Evolutionary conservation across 2,113 vertebrate genomes (phyloP), one percentile per base, ranked within the genome.

Genomic region (Semicossyphus pulcher): DNA sequence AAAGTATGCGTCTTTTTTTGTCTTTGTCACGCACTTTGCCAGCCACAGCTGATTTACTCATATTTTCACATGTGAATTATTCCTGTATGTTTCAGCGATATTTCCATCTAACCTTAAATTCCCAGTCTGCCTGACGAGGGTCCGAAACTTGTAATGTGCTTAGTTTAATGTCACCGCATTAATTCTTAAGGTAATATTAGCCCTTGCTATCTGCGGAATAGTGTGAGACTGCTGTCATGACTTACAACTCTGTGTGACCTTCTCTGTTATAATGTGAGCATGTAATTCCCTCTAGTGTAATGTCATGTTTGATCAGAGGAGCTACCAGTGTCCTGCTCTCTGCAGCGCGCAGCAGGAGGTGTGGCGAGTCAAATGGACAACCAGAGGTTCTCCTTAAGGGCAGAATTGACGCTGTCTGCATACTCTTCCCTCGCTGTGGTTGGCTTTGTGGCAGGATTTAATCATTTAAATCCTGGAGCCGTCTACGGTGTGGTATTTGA

Each of bases 241-340:
- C 85, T 90, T 87, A 89, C 82, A 88, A 72, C 79, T 86, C 44
- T 23, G 67, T 56, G 83, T 94, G 94, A 94, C 94, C 93, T 94
- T 93, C 90, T 93, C 91, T 85, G 88, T 90, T 92, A 85, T 92
- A 92, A 92, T 92, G 76, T 88, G 76, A 88, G 87, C 88, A 73
- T 91, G 92, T 93, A 90, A 90, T 93, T 92, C 89, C 88, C 89
- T 89, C 88, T 84, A 90, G 92, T 91, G 88, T 90, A 91, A 88
- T 93, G 92, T 94, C 93, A 91, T 95, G 93, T 94, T 91, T 86
- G 90, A 94, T 89, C 93, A 93, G 91, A 91, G 85, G 86, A 93
- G 89, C 87, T 93, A 91, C 91, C 79, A 87, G 91, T 92, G 90
- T 92, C 91, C 93, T 90, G 90, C 92, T 89, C 90, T 89, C 76